Percentiles rank a stretch among this genome's conserved stretches.
phyloP scores from a whole-genome alignment of 2,888 invertebrate genomes.

The Prosapia bicincta region DNA sequence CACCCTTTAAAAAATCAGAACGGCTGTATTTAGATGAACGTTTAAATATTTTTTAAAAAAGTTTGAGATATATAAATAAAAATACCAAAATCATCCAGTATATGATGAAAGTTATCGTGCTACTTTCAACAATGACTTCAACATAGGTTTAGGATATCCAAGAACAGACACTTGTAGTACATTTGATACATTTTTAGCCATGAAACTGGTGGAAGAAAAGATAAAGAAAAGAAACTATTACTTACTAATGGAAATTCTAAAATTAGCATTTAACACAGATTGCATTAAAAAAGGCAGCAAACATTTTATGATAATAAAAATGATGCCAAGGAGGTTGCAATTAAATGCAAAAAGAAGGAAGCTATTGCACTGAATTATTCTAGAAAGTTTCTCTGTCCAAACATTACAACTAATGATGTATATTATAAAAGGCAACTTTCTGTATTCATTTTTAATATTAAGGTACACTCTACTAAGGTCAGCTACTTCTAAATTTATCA shows the following conservation, averaged over 20 bases:
- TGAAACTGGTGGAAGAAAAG: background rate
- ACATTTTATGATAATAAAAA: slow-evolving; percentile 22
- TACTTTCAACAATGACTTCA: background rate
- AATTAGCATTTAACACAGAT: background rate
- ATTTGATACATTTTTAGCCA: background rate
- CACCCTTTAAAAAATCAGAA: slow-evolving; percentile 5
- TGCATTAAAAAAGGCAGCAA: slow-evolving; percentile 22
- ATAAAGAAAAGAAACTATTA: background rate
- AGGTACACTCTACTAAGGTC: slow-evolving; percentile 16
- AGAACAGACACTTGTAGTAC: slow-evolving; percentile 5
- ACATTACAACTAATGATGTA: slow-evolving; percentile 25
- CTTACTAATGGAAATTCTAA: background rate
- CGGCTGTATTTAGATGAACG: background rate
- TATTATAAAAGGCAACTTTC: slow-evolving; percentile 17
- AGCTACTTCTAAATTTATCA: slow-evolving; percentile 34
- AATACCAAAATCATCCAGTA: background rate
- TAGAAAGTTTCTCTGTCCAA: slow-evolving; percentile 25
- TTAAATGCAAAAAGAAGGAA: slow-evolving; percentile 14
- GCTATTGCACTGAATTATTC: slow-evolving; percentile 27
- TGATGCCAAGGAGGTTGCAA: slow-evolving; percentile 3
- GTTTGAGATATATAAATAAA: background rate
- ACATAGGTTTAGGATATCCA: background rate
- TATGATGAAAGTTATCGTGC: slow-evolving; percentile 2
- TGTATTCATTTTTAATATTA: slow-evolving; percentile 15
- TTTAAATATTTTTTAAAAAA: background rate